Evolutionary conservation across 35 echinoderm and acorn worm species (phyloP), one percentile per base, ranked within the genome.

Genomic region (Eucidaris tribuloides): DNA sequence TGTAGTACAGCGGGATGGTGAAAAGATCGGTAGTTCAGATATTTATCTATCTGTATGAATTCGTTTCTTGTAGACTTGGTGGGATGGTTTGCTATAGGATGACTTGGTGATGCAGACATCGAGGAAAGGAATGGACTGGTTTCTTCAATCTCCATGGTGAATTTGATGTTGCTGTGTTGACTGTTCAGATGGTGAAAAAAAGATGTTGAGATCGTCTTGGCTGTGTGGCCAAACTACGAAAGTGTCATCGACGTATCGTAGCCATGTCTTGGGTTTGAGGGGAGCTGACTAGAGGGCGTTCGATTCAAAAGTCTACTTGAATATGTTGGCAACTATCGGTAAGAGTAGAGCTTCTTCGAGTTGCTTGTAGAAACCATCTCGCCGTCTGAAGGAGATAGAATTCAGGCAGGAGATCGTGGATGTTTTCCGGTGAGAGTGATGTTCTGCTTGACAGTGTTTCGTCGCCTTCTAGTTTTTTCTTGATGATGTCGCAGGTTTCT

Each of bases 181-280:
- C 42, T 59, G 46, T 89, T 82, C 62, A 89, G 65, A 38, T 89
- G 79, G 0, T 70, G n/a, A 32, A 64, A 71, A n/a, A 31, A 89
- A 81, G n/a, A 13, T 39, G 20, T 89, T 64, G 15, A 89, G 24
- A 19, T 68, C 55, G 38, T 56, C 29, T 25, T 76, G 37, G 18
- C 46, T 23, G 29, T 81, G 79, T 28, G 23, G 50, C 79, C 79
- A 81, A 14, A 87, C 65, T 17, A 62, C 54, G 52, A 87, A 79
- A 2, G 62, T 89, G 60, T 82, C 87, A 62, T 89, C 87, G 24
- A 89, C 79, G 35, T 90, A 89, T 17, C 87, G 65, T 13, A 35
- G 45, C 87, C 79, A 89, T 6, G 76, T 25, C 49, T 19, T 54
- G 19, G 80, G 43, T 15, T 31, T 46, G 33, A 57, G 1, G 66